phyloP scores from a whole-genome alignment of 92 coral and sea anemone genomes.

The Zoanthus sociatus region DNA sequence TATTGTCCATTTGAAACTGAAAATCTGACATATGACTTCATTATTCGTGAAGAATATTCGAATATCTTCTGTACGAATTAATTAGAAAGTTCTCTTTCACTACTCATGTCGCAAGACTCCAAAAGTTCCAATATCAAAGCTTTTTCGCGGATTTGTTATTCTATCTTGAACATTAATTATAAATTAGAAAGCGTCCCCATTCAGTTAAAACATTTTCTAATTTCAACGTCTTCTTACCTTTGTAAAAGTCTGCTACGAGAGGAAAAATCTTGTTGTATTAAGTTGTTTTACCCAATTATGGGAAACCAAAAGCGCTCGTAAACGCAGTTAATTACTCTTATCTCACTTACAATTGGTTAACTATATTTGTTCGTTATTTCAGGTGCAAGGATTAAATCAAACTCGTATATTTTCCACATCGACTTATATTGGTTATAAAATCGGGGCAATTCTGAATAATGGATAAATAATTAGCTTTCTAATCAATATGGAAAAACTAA shows the following conservation, averaged over 20 bases:
- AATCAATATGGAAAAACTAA: too few relatives aligned
- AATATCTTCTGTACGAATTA: background rate
- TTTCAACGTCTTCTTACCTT: background rate
- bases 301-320: background rate
- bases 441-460: background rate
- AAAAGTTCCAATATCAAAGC: background rate
- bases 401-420: background rate
- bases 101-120: background rate
- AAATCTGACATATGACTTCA: background rate
- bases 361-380: background rate
- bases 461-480: background rate
- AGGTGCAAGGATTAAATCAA: background rate
- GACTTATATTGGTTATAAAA: background rate
- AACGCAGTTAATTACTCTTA: background rate
- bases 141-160: background rate
- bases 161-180: slow-evolving; percentile 1
- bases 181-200: background rate
- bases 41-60: background rate
- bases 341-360: background rate
- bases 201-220: background rate
- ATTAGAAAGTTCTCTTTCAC: background rate
- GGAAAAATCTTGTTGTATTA: background rate
- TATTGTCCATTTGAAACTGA: background rate
- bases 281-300: background rate
- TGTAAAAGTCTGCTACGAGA: background rate